A percentile compares a stretch with the other conserved stretches of the same genome.
Evolutionary conservation across 2,888 invertebrate species (phyloP).

Genomic region (Hydrotaea cyrtoneurina): DNA sequence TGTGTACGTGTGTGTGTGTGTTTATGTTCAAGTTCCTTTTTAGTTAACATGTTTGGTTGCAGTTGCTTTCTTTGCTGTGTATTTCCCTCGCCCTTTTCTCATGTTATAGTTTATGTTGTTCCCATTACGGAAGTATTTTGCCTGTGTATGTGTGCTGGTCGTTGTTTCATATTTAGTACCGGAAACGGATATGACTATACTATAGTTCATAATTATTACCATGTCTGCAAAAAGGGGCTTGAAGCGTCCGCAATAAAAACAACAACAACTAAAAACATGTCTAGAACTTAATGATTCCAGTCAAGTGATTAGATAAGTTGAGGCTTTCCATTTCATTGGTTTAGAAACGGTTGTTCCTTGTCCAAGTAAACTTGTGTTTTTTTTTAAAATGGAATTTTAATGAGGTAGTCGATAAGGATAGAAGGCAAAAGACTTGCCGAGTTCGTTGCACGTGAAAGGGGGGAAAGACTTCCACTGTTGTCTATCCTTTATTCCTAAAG

Average conservation of each 20-base stretch:
- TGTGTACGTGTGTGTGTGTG: neutral
- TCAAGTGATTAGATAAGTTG: neutral
- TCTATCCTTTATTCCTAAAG: no score
- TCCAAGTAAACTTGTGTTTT: no score
- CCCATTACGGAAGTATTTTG: constrained; percentile 7
- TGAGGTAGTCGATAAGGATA: no score
- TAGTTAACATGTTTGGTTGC: neutral
- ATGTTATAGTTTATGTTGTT: neutral
- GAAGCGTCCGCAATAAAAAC: neutral
- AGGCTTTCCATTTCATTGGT: neutral
- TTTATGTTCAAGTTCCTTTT: neutral
- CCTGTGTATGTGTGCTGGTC: neutral
- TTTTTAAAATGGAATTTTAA: no score
- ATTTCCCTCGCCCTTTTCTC: neutral
- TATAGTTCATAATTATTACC: constrained; percentile 25
- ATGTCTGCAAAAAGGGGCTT: neutral
- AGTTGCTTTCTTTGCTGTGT: neutral
- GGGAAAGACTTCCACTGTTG: no score
- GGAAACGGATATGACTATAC: constrained; percentile 2
- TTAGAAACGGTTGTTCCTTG: no score
- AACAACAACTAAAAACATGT: neutral
- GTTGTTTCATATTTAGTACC: neutral
- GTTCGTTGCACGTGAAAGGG: no score
- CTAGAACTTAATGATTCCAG: neutral
- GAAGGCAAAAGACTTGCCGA: no score